A percentile compares a stretch with the other conserved stretches of the same genome.
These are phyloP conservation scores for Acanthoscelides obtectus DNA, from an alignment of 2,888 invertebrate species.

Conservation along the genomic window DNA sequence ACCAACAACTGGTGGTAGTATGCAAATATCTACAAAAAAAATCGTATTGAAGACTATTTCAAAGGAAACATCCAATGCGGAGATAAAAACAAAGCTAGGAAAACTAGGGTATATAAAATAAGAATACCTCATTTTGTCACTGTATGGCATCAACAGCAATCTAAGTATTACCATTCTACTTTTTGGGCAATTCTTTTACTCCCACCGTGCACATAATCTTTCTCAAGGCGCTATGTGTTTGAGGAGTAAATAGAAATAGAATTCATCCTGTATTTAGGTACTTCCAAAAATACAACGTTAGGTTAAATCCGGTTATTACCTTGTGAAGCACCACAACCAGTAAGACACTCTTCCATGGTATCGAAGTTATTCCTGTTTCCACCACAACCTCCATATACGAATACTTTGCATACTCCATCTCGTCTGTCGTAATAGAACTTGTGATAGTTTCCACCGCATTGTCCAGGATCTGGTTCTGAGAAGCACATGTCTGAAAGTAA, in stretches of 20 bases:
- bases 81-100: too few species aligned
- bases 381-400: conserved; percentile 76
- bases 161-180: too few species aligned
- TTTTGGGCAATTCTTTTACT: too few species aligned
- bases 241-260: too few species aligned
- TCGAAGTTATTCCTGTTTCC: conserved; percentile 79
- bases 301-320: conserved; percentile 42
- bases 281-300: background rate
- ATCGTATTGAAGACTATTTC: background rate
- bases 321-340: conserved; percentile 63
- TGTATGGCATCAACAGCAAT: too few species aligned
- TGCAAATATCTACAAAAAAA: conserved; percentile 58
- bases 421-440: conserved; percentile 70
- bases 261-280: too few species aligned
- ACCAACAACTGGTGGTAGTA: conserved; percentile 62
- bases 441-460: conserved; percentile 54
- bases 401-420: conserved; percentile 71
- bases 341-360: conserved; percentile 63
- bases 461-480: conserved; percentile 60
- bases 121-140: too few species aligned
- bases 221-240: too few species aligned
- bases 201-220: too few species aligned
- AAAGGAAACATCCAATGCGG: background rate
- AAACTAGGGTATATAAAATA: too few species aligned
- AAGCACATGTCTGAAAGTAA: conserved; percentile 61